Conservation (phyloP, 1,140 invertebrate genomes). For the Bradynema listronoti region DNA sequence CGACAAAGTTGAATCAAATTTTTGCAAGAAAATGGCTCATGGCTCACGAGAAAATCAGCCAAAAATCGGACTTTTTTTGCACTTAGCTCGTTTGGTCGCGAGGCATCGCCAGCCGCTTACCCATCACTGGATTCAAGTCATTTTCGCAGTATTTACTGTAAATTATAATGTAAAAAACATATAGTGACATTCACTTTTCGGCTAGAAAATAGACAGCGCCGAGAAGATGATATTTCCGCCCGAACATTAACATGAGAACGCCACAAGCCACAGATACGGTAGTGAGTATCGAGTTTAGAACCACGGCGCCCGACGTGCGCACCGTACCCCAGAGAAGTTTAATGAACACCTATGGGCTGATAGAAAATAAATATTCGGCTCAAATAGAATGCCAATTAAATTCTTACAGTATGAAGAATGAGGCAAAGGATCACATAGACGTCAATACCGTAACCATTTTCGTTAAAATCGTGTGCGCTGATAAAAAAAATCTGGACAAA, state of each 20-base stretch:
- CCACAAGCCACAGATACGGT: background rate
- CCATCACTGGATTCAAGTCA: too few relatives aligned
- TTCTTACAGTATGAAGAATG: background rate
- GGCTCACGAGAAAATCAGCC: background rate
- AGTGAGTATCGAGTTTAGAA: background rate
- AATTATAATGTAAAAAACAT: too few relatives aligned
- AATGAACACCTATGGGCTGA: background rate
- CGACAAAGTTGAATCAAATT: background rate
- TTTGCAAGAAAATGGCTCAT: background rate
- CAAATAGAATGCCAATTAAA: background rate
- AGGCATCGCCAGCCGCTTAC: too few relatives aligned
- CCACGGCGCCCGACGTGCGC: background rate
- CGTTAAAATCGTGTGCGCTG: background rate
- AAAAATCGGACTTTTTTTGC: background rate
- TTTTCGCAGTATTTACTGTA: too few relatives aligned
- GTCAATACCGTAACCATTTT: background rate
- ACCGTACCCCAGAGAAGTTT: background rate
- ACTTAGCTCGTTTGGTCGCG: too few relatives aligned
- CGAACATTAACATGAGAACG: background rate
- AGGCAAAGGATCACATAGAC: background rate
- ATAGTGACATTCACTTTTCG: conserved; percentile 12
- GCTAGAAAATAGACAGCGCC: background rate
- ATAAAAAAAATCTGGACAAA: conserved; percentile 1
- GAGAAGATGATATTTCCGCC: background rate
- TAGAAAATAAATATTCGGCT: background rate